Base-by-base conservation (phyloP, 2,113 vertebrate genomes). In the Bagarius yarrelli region DNA sequence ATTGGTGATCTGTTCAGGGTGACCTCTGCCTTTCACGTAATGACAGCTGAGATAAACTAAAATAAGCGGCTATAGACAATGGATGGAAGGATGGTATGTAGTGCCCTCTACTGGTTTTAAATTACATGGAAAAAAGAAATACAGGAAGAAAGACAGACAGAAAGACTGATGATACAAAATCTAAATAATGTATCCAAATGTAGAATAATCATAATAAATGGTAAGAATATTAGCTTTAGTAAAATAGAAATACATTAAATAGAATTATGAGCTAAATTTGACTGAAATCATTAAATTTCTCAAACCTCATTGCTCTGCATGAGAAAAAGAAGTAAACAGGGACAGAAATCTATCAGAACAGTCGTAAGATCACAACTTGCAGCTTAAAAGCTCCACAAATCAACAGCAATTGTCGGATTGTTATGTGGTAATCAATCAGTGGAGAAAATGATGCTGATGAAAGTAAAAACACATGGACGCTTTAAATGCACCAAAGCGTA, bases 351-450 rank as follows among this genome's bases (percentile, higher is more conserved):
- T 40, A 53, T 71, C 44, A 2, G 0, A 27, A 32, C 59, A 61
- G 36, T 25, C 61, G 50, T 30, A 44, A 64, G 34, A n/a, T 36
- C 61, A 44, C 8, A 69, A 69, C 12, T 47, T 55, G 27, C 12
- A 13, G 13, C 40, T 11, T 47, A 61, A 72, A 76, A 56, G 63
- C 61, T 32, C 75, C 70, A 82, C 83, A 79, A 74, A 56, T 81
- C 69, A 74, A 64, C 63, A 23, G n/a, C 66, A 18, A 63, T 70
- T 76, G 70, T 57, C 34, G 74, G 27, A 47, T 34, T 8, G 60
- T 47, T 47, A 47, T 47, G 44, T 5, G 44, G 6, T 70, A 47
- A 85, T 85, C 78, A 85, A 83, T 83, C 81, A 61, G 66, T 56
- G 50, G 44, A 3, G 36, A 55, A 73, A 82, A 75, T 69, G 15